A percentile compares a stretch with the other conserved stretches of the same genome.
These are phyloP conservation scores for Brevipalpus yothersi DNA, from an alignment of 1,140 invertebrate species.

Conservation along the genomic window DNA sequence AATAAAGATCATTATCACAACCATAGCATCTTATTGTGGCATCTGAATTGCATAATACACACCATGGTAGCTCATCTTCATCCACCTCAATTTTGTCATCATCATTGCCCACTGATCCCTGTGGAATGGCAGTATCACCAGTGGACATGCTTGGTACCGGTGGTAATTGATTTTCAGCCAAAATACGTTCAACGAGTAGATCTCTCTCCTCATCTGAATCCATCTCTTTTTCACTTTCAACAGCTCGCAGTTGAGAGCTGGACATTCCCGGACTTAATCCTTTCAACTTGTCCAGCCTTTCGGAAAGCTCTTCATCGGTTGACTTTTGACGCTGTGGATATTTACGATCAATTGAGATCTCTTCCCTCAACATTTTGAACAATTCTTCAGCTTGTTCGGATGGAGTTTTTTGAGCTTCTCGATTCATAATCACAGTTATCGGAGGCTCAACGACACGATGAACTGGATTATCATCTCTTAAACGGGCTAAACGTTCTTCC, in stretches of 20 bases:
- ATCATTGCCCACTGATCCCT: neutral
- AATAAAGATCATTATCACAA: conserved; percentile 43
- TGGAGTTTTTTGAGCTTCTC: neutral
- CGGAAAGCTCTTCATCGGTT: neutral
- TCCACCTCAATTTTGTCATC: neutral
- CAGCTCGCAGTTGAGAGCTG: neutral
- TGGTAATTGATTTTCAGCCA: neutral
- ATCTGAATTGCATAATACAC: conserved; percentile 47
- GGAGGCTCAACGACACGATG: conserved; percentile 6
- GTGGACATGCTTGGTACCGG: neutral
- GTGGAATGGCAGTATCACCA: neutral
- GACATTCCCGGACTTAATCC: neutral
- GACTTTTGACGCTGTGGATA: neutral
- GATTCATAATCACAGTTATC: conserved; percentile 3
- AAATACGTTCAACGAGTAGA: neutral
- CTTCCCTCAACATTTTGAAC: neutral
- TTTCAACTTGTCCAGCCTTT: neutral
- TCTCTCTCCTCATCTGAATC: neutral
- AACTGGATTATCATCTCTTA: conserved; percentile 8
- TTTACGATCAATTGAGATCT: neutral
- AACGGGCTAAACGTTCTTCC: conserved; percentile 9
- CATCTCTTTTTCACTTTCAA: neutral
- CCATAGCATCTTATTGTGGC: conserved; percentile 35
- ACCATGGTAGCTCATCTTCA: conserved; percentile 40
- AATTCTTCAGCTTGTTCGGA: neutral